Conservation (phyloP, 2,888 invertebrate species). For the Exocentrus adspersus region DNA sequence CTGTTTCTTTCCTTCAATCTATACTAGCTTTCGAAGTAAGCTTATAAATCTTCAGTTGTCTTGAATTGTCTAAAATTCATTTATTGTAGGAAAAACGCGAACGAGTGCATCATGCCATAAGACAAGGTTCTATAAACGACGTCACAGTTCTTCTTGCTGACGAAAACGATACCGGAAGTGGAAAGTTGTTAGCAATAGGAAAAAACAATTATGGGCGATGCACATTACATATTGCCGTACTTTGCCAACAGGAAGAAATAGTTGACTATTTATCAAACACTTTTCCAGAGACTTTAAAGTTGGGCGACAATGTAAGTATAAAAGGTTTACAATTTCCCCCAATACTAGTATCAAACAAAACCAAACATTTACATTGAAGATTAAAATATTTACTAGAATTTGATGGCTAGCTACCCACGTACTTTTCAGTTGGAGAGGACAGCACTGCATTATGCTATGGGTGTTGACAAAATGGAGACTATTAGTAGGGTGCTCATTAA, state of each 20-base stretch:
- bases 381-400: too few species aligned
- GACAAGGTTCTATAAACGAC: conserved; percentile 70
- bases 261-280: conserved; percentile 79
- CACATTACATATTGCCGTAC: conserved; percentile 86
- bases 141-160: conserved; percentile 69
- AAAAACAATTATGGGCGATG: conserved; percentile 80
- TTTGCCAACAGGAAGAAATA: conserved; percentile 84
- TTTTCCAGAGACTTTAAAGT: conserved; percentile 77
- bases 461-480: conserved; percentile 83
- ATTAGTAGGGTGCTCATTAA: conserved; percentile 83
- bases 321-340: too few species aligned
- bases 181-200: conserved; percentile 67
- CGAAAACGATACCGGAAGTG: conserved; percentile 66
- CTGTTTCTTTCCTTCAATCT: conserved; percentile 76
- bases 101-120: conserved; percentile 77
- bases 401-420: too few species aligned
- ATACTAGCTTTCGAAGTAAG: conserved; percentile 80
- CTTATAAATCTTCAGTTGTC: not conserved
- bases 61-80: not conserved
- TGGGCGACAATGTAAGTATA: conserved; percentile 84
- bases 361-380: too few species aligned
- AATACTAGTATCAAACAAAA: too few species aligned
- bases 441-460: conserved; percentile 91
- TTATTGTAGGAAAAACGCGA: conserved; percentile 80
- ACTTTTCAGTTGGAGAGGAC: conserved; percentile 80